phyloP scores from a whole-genome alignment of 2,888 invertebrate species.

The Dascillus cervinus region DNA sequence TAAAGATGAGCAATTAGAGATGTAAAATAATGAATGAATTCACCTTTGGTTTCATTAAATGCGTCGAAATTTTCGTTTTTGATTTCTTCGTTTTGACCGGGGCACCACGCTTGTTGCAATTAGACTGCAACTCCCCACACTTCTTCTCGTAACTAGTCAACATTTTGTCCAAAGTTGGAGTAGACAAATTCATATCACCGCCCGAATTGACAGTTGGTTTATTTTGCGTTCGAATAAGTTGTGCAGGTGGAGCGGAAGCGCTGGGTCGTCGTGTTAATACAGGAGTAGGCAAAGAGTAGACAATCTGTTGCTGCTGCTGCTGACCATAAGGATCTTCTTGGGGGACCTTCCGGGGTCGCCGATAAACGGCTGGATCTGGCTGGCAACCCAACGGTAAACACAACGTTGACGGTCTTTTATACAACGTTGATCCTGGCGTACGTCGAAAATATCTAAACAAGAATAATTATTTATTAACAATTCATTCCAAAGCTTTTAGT shows the following conservation, averaged over 20 bases:
- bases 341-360: slow-evolving; percentile 15
- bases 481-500: too few relatives aligned
- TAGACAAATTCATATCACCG: too few relatives aligned
- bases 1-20: neutral
- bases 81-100: too few relatives aligned
- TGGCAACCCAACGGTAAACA: slow-evolving; percentile 33
- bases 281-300: neutral
- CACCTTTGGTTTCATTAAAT: slow-evolving; percentile 25
- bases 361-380: slow-evolving; percentile 30
- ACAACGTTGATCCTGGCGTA: slow-evolving; percentile 19
- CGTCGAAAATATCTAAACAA: slow-evolving; percentile 26
- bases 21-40: slow-evolving; percentile 5
- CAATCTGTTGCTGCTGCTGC: too few relatives aligned
- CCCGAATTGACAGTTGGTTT: too few relatives aligned
- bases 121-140: neutral
- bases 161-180: too few relatives aligned
- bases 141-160: slow-evolving; percentile 21
- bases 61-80: slow-evolving; percentile 1
- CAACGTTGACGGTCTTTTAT: slow-evolving; percentile 33
- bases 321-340: slow-evolving; percentile 11
- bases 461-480: too few relatives aligned
- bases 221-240: too few relatives aligned
- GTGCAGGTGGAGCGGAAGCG: too few relatives aligned
- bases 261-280: neutral
- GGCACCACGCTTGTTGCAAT: too few relatives aligned